A percentile compares a stretch with the other conserved stretches of the same genome.
Conservation (phyloP, 1,140 invertebrate genomes). For the Temnothorax nylanderi region DNA sequence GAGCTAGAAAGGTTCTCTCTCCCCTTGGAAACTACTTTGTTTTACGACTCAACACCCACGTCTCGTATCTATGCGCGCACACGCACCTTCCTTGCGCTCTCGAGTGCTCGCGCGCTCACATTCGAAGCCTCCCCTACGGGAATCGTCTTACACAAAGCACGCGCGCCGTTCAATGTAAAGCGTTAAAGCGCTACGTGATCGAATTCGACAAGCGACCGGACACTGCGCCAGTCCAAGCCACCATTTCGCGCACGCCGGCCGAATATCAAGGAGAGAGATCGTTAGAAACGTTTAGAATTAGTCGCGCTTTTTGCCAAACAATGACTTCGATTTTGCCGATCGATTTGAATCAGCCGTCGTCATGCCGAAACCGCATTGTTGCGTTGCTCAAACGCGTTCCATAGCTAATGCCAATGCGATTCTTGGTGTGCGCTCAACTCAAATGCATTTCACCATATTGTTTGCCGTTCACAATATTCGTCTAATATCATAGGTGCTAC, state of each 20-base stretch:
- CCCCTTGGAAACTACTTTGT: constrained; percentile 64
- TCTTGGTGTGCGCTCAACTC: neutral
- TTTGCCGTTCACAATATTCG: neutral
- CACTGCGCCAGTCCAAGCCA: constrained; percentile 75
- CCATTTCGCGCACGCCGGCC: constrained; percentile 72
- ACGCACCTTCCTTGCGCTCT: constrained; percentile 64
- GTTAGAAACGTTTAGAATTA: constrained; percentile 77
- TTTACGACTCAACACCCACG: constrained; percentile 71
- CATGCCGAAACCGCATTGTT: constrained; percentile 38
- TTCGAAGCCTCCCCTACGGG: constrained; percentile 30
- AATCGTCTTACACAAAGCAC: constrained; percentile 78
- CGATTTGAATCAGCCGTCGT: constrained; percentile 59
- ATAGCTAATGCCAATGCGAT: constrained; percentile 2
- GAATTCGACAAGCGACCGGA: constrained; percentile 78
- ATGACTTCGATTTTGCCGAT: constrained; percentile 14
- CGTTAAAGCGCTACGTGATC: constrained; percentile 79
- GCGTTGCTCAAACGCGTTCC: neutral
- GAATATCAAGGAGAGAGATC: constrained; percentile 77
- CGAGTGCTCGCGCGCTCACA: constrained; percentile 31
- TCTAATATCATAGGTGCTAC: neutral
- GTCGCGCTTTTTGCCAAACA: constrained; percentile 58
- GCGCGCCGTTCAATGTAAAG: constrained; percentile 80
- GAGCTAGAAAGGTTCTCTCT: constrained; percentile 36
- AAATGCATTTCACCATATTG: neutral
- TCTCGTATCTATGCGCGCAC: constrained; percentile 72